Conservation (phyloP, 2,888 invertebrate genomes). For the Macaria notata region DNA sequence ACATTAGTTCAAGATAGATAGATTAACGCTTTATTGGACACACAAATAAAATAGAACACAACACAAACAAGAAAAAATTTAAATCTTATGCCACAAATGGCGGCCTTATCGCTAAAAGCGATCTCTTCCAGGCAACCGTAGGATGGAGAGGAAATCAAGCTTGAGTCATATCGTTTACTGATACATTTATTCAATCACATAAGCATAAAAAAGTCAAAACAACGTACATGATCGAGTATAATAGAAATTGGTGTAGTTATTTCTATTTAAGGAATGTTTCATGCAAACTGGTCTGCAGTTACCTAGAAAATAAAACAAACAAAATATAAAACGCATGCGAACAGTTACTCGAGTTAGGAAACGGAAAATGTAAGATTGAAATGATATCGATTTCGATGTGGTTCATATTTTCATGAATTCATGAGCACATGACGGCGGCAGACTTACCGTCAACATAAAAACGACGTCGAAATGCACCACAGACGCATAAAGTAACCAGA, state of each 20-base stretch:
- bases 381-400: constrained; percentile 31
- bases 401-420: constrained; percentile 30
- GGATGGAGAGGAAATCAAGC: too few relatives aligned
- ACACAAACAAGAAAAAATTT: too few relatives aligned
- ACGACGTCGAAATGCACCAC: constrained; percentile 48
- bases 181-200: constrained; percentile 1
- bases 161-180: constrained; percentile 15
- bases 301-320: constrained; percentile 65
- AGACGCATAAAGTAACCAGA: constrained; percentile 46
- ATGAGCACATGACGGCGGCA: constrained; percentile 16
- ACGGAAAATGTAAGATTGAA: constrained; percentile 22
- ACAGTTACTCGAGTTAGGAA: constrained; percentile 33
- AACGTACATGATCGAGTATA: constrained; percentile 74
- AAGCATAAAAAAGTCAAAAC: constrained; percentile 19
- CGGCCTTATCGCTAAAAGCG: too few relatives aligned
- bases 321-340: constrained; percentile 54
- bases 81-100: too few relatives aligned
- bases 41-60: too few relatives aligned
- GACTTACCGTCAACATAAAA: constrained; percentile 17
- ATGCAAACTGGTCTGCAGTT: constrained; percentile 67
- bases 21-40: too few relatives aligned
- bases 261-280: constrained; percentile 72
- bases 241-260: constrained; percentile 60
- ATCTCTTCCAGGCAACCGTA: too few relatives aligned
- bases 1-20: not conserved